Conservation (phyloP, 1,140 invertebrate species). For the Ips nitidus region DNA sequence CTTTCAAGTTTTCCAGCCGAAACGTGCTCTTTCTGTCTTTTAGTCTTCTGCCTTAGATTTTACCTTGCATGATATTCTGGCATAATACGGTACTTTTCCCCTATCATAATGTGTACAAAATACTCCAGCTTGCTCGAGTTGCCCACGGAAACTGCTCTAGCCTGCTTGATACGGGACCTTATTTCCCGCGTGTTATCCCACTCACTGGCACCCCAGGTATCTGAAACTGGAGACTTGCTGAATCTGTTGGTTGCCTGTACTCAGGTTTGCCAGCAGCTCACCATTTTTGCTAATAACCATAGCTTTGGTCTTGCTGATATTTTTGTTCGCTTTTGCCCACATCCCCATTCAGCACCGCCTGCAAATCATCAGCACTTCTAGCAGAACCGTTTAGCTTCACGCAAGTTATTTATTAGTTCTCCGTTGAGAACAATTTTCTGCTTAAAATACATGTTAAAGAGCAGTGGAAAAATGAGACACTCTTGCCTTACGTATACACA, state of each 20-base stretch:
- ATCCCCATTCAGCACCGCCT: neutral
- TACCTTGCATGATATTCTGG: neutral
- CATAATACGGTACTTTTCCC: neutral
- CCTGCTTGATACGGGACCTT: slow-evolving; percentile 5
- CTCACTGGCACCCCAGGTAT: slow-evolving; percentile 2
- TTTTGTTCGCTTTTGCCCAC: slow-evolving; percentile 9
- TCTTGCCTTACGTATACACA: no score
- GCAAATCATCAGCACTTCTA: slow-evolving; percentile 14
- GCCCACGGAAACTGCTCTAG: neutral
- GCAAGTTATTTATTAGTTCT: slow-evolving; percentile 11
- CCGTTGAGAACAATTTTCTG: slow-evolving; percentile 7
- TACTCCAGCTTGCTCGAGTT: neutral
- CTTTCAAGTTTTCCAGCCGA: no score
- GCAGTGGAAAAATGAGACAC: no score
- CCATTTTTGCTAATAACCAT: neutral
- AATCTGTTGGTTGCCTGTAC: slow-evolving; percentile 10
- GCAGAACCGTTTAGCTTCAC: neutral
- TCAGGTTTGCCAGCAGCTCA: slow-evolving; percentile 5
- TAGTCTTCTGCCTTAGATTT: no score
- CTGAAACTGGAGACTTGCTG: slow-evolving; percentile 14
- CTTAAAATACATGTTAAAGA: no score
- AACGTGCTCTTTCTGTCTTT: no score
- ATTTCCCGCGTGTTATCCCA: slow-evolving; percentile 6
- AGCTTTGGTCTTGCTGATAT: neutral
- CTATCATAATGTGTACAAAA: slow-evolving; percentile 1